Conservation (phyloP, 2,888 invertebrate genomes). For the Euplagia quadripunctaria region DNA sequence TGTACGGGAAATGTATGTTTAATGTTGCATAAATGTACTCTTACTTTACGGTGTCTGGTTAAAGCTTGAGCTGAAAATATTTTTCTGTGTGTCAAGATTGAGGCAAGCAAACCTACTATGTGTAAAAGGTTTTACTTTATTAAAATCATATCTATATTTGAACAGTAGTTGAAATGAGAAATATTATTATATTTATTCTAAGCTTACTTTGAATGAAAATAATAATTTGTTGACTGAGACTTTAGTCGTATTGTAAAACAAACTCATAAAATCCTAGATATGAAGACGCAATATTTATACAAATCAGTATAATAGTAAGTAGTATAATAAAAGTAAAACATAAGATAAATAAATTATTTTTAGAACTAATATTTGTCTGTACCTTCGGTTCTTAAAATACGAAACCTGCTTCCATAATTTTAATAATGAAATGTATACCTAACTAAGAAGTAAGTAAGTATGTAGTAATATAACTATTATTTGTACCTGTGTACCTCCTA, state of each 20-base stretch:
- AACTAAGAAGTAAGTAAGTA: too few species aligned
- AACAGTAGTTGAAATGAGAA: background rate
- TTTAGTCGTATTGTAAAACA: background rate
- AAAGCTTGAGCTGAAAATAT: conserved; percentile 3
- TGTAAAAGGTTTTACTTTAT: background rate
- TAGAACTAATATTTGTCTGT: too few species aligned
- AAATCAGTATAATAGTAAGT: too few species aligned
- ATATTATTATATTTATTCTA: background rate
- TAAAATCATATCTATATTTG: background rate
- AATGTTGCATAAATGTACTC: conserved; percentile 2
- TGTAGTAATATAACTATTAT: too few species aligned
- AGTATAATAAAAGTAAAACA: too few species aligned
- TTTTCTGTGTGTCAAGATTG: conserved; percentile 3
- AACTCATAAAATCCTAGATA: too few species aligned
- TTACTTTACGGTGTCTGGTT: background rate
- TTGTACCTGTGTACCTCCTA: too few species aligned
- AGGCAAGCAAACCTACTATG: background rate
- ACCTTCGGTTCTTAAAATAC: too few species aligned
- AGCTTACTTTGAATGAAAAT: background rate
- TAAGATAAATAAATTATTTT: too few species aligned
- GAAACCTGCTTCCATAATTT: too few species aligned
- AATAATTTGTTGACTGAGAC: background rate
- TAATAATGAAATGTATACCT: too few species aligned
- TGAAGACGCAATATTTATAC: too few species aligned
- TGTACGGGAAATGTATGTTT: conserved; percentile 3